Evolutionary conservation across 2,113 vertebrate species (phyloP), one percentile per base, ranked within the genome.

Genomic region (Melanerpes formicivorus): DNA sequence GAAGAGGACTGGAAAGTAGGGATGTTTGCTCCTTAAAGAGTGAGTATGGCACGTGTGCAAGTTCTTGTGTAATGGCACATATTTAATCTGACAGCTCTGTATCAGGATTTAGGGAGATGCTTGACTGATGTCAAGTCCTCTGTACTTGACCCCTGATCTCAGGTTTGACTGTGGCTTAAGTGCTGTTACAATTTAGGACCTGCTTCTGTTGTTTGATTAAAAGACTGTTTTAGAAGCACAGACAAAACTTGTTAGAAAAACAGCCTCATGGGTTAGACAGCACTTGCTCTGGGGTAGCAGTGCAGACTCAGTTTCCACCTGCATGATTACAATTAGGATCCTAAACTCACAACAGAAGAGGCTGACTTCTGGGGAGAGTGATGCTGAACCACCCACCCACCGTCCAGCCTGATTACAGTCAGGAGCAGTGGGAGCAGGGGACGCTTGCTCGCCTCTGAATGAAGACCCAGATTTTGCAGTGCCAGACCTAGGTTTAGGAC

Each of bases 1-100:
- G 10, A 7, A 3, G 23, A 21, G 37, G 7, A 8, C 37, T 21
- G 32, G 69, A 70, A 80, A 73, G 15, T 1, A 21, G 55, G 22
- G 78, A 55, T 1, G 3, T 11, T 19, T 72, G 9, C 34, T 62
- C 44, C 60, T 70, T 59, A 11, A 73, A 67, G 87, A 22, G 5
- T 10, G n/a, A 78, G n/a, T 11, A 16, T 0, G 6, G 22, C 1
- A 0, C 27, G 23, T 21, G 6, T 37, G 17, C 14, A 14, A 25
- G 21, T 18, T 9, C 12, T 11, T 65, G n/a, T 1, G 0, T 2
- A 18, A 13, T 0, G 4, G 40, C 34, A 66, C 27, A 0, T 8
- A 1, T 8, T 48, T 40, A 8, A 29, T 7, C 64, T 30, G 14
- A 9, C 30, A 42, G 56, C 6, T 58, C 52, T 50, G 42, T 12